These are phyloP conservation scores for Aeoliscus strigatus DNA, from an alignment of 2,797 vertebrate species.

Conservation along the genomic window DNA sequence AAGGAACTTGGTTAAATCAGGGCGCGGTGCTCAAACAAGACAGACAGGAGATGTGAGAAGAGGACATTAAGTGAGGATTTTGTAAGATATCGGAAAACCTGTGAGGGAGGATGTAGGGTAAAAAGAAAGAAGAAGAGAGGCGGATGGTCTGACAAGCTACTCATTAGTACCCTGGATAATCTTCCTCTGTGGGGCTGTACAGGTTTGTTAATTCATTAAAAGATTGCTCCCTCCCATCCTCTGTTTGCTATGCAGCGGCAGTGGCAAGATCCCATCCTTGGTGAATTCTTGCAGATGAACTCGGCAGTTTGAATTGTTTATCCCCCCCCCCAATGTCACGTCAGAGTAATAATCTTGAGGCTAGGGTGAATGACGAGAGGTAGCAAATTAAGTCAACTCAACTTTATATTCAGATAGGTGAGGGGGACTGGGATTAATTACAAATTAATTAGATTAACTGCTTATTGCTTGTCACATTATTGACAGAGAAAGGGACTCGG, in stretches of 20 bases:
- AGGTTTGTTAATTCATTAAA: constrained; percentile 62
- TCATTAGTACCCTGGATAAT: constrained; percentile 55
- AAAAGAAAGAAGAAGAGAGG: constrained; percentile 21
- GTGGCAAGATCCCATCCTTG: constrained; percentile 29
- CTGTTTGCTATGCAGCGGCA: constrained; percentile 50
- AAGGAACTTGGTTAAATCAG: constrained; percentile 3
- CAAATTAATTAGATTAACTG: constrained; percentile 36
- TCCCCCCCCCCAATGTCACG: too few relatives aligned
- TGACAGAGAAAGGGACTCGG: constrained; percentile 24
- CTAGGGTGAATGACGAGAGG: constrained; percentile 7
- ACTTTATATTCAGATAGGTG: constrained; percentile 4
- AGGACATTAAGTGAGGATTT: constrained; percentile 28
- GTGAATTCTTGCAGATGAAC: constrained; percentile 46
- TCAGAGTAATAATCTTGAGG: neutral
- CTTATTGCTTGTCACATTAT: constrained; percentile 29
- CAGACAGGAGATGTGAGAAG: constrained; percentile 8
- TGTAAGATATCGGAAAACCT: constrained; percentile 24
- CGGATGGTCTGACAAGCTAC: constrained; percentile 47
- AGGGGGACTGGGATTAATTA: constrained; percentile 35
- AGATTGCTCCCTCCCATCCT: constrained; percentile 44
- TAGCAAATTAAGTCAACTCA: too few relatives aligned
- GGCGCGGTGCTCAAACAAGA: constrained; percentile 8
- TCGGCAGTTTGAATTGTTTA: constrained; percentile 6
- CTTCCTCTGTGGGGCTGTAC: constrained; percentile 42
- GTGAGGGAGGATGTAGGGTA: constrained; percentile 25